Evolutionary conservation across 2,888 invertebrate species (phyloP).

Genomic region (Drosophila seclusa): DNA sequence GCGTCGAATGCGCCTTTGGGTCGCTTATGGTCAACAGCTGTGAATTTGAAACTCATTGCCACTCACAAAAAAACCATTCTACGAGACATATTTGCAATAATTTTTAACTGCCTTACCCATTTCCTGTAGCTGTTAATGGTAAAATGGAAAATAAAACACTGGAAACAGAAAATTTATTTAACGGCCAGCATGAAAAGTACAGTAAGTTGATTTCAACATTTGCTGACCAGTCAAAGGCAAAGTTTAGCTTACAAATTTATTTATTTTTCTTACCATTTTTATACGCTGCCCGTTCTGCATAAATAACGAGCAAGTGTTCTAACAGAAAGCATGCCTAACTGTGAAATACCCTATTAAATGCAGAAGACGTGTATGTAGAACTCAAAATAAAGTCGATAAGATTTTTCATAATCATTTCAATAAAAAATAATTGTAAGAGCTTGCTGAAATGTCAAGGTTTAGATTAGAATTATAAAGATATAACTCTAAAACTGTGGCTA

Average conservation of each 20-base stretch:
- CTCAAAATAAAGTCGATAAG: background rate
- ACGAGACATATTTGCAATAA: conserved; percentile 56
- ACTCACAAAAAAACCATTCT: conserved; percentile 35
- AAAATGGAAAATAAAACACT: conserved; percentile 13
- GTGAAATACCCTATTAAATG: background rate
- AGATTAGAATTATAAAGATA: no score
- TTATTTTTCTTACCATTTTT: conserved; percentile 47
- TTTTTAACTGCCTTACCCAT: conserved; percentile 51
- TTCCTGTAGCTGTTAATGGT: conserved; percentile 47
- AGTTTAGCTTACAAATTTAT: conserved; percentile 43
- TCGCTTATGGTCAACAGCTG: conserved; percentile 23
- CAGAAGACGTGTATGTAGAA: no score
- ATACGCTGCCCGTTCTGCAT: conserved; percentile 60
- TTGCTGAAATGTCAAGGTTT: no score
- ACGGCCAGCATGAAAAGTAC: conserved; percentile 55
- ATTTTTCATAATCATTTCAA: background rate
- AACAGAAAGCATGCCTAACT: background rate
- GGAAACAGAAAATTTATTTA: conserved; percentile 52
- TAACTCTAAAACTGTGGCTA: background rate
- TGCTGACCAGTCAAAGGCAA: conserved; percentile 49
- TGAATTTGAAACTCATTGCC: conserved; percentile 26
- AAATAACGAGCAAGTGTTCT: conserved; percentile 48
- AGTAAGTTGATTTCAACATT: conserved; percentile 70
- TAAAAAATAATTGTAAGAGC: no score
- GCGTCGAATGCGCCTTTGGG: conserved; percentile 35